Conservation (phyloP, 2,113 vertebrate genomes). For the Lophius piscatorius region DNA sequence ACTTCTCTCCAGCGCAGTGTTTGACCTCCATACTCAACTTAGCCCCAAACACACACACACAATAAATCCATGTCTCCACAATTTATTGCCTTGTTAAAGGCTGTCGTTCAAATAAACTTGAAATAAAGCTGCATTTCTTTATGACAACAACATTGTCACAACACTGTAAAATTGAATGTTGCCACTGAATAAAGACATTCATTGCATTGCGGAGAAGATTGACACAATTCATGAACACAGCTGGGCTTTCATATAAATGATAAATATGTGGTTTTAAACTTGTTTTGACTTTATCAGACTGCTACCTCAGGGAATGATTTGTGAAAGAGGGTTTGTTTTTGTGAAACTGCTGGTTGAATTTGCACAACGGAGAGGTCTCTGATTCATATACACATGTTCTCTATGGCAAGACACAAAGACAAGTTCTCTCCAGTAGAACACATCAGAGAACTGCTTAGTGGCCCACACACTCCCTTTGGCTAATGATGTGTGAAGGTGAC, state of each 20-base stretch:
- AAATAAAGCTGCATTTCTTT: not conserved
- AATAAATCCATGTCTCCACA: too few species aligned
- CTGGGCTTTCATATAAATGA: conserved; percentile 7
- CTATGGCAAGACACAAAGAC: not conserved
- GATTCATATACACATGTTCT: not conserved
- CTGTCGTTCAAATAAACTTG: not conserved
- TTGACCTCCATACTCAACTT: not conserved
- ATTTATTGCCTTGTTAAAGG: too few species aligned
- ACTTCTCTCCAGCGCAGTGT: not conserved
- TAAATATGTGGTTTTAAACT: conserved; percentile 21
- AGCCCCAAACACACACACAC: not conserved
- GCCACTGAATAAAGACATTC: conserved; percentile 13
- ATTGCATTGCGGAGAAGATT: conserved; percentile 1
- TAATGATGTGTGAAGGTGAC: too few species aligned
- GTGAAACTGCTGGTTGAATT: not conserved
- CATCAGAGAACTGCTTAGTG: too few species aligned
- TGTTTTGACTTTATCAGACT: conserved; percentile 4
- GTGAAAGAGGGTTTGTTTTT: conserved; percentile 33
- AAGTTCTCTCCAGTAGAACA: too few species aligned
- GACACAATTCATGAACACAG: conserved; percentile 7
- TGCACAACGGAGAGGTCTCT: not conserved
- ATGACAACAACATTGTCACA: conserved; percentile 1
- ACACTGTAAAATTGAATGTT: conserved; percentile 26
- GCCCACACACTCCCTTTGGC: too few species aligned
- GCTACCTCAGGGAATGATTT: not conserved